A percentile compares a stretch with the other conserved stretches of the same genome.
phyloP scores from a whole-genome alignment of 2,797 vertebrate species.

The Adelosebastes latens region DNA sequence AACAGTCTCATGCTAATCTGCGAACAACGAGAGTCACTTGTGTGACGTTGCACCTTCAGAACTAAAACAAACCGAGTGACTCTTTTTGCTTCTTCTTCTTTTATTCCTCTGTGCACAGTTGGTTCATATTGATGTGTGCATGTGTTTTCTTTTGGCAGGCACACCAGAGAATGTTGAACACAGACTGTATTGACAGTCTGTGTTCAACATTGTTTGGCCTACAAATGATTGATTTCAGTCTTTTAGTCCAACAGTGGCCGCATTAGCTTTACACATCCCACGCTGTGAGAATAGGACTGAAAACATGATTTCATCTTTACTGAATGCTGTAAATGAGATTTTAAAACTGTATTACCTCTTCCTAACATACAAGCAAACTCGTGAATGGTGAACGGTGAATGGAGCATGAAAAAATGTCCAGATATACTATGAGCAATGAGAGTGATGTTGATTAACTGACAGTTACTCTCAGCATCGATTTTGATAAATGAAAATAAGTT shows the following conservation, averaged over 20 bases:
- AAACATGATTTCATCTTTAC: not conserved
- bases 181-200: not conserved
- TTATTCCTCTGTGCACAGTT: not conserved
- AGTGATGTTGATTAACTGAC: too few relatives aligned
- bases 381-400: too few relatives aligned
- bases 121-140: not conserved
- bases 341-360: not conserved
- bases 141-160: slow-evolving; percentile 12
- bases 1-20: not conserved
- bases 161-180: not conserved
- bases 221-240: slow-evolving; percentile 9
- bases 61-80: not conserved
- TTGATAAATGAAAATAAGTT: too few relatives aligned
- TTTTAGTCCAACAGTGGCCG: not conserved
- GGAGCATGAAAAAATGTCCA: too few relatives aligned
- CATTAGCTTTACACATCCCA: not conserved
- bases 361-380: too few relatives aligned
- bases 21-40: not conserved
- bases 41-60: not conserved
- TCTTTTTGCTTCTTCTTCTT: not conserved
- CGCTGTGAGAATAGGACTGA: not conserved
- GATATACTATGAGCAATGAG: too few relatives aligned
- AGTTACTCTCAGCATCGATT: too few relatives aligned
- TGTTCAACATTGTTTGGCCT: slow-evolving; percentile 6
- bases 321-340: not conserved